Base-by-base conservation (phyloP, 2,888 invertebrate genomes). In the Eupithecia subumbrata region DNA sequence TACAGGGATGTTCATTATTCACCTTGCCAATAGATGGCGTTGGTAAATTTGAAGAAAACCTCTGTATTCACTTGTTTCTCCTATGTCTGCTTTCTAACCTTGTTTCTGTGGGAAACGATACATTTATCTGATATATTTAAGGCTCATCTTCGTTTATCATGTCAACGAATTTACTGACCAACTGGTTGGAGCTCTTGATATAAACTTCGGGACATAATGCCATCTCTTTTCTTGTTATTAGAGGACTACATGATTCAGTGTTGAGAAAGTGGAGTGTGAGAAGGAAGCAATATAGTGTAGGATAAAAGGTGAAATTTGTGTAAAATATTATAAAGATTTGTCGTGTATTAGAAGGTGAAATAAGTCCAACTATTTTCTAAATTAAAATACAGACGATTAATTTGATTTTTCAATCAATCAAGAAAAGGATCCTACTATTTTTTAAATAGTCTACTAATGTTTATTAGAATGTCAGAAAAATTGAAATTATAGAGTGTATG, bases 31-130 rank as follows among this genome's bases (percentile, higher is more conserved):
- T 2, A 72, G 69, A 72, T 75, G 69, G 68, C 71, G 48, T 30
- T 37, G n/a, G 30, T 48, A 63, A 30, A 43, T 72, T 48, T 18
- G 3, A 34, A 9, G 48, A n/a, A 52, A 30, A 67, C 9, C 72
- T 67, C 16, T 72, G 52, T 67, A 72, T 18, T 25, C 9, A 67
- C 67, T 56, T 52, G 14, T n/a, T 71, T 56, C 43, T 71, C 16
- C 22, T 48, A 63, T 30, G 67, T 72, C 66, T 52, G 52, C 52
- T 34, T 66, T 72, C 34, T 66, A 67, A 64, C 45, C 45, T 40
- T 72, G 66, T 68, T 74, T 68, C 74, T 45, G 48, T 67, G 70
- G 71, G 60, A 74, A 70, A 66, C 73, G 60, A 60, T 34, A 30
- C 25, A 25, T 3, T 25, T 64, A 11, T 22, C 22, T 43, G 68